phyloP scores from a whole-genome alignment of 92 coral and sea anemone genomes.

The Porites cylindrica region DNA sequence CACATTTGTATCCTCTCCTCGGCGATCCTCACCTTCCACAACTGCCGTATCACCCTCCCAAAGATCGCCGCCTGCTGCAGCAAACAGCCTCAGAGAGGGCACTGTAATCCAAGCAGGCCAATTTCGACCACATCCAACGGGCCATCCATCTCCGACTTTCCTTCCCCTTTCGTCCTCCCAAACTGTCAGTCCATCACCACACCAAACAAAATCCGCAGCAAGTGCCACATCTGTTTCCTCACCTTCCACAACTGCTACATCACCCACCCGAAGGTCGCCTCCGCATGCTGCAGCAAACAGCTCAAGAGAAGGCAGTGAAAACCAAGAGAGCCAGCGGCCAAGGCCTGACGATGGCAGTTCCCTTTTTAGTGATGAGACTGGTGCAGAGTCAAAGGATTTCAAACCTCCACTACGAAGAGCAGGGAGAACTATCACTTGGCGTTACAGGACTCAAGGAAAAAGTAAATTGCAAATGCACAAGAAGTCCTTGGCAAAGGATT shows the following conservation, averaged over 20 bases:
- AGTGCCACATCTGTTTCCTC: not conserved
- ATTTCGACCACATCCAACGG: not conserved
- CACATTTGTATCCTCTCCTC: not conserved
- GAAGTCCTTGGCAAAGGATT: slow-evolving; percentile 79
- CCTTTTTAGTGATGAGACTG: slow-evolving; percentile 26
- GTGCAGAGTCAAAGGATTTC: not conserved
- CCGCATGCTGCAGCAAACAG: not conserved
- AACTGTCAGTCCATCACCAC: not conserved
- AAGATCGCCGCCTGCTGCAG: not conserved
- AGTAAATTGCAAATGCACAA: slow-evolving; percentile 58
- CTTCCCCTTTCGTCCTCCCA: not conserved
- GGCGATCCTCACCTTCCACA: slow-evolving; percentile 3
- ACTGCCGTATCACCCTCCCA: not conserved
- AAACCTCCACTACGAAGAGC: slow-evolving; percentile 82
- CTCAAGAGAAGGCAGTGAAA: not conserved
- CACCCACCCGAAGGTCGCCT: not conserved
- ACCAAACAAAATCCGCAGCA: not conserved
- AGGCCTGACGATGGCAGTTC: slow-evolving; percentile 22
- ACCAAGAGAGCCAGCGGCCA: slow-evolving; percentile 3
- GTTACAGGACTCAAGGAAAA: slow-evolving; percentile 42
- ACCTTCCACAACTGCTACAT: not conserved
- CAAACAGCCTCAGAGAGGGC: not conserved
- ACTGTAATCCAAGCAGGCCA: slow-evolving; percentile 7
- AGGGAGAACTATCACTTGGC: slow-evolving; percentile 88
- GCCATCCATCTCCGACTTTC: not conserved